A percentile compares a stretch with the other conserved stretches of the same genome.
phyloP scores from a whole-genome alignment of 2,113 vertebrate genomes.

The Lutjanus erythropterus region DNA sequence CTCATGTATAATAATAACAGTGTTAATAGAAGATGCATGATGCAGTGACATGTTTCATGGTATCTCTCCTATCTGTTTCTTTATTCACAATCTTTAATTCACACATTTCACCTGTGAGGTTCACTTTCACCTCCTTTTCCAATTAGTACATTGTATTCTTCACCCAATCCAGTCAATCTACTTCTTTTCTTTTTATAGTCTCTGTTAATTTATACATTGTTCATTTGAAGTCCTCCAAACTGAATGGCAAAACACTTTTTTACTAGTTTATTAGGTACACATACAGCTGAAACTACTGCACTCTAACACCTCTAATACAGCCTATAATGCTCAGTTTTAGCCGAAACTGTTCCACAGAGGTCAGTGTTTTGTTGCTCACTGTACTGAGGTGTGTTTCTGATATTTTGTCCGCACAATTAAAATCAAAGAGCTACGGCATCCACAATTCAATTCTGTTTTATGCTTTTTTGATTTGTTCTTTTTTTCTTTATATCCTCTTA shows the following conservation, averaged over 20 bases:
- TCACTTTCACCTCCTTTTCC: slow-evolving; percentile 1
- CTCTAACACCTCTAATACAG: too few relatives aligned
- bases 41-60: not conserved
- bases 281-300: not conserved
- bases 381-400: too few relatives aligned
- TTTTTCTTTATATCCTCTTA: too few relatives aligned
- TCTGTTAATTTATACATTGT: not conserved
- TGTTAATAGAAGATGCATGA: too few relatives aligned
- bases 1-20: not conserved
- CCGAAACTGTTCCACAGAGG: not conserved
- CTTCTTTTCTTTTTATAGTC: not conserved
- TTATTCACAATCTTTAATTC: not conserved
- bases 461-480: too few relatives aligned
- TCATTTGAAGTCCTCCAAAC: not conserved
- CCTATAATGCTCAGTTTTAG: not conserved
- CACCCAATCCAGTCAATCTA: not conserved
- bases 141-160: not conserved
- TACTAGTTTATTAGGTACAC: not conserved
- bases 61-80: not conserved
- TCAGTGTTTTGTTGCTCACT: too few relatives aligned
- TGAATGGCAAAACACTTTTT: not conserved
- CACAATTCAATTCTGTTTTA: too few relatives aligned
- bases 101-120: not conserved
- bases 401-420: too few relatives aligned
- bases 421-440: too few relatives aligned